Evolutionary conservation across 1,140 invertebrate genomes (phyloP).

Genomic region (Lasioglossum albipes): DNA sequence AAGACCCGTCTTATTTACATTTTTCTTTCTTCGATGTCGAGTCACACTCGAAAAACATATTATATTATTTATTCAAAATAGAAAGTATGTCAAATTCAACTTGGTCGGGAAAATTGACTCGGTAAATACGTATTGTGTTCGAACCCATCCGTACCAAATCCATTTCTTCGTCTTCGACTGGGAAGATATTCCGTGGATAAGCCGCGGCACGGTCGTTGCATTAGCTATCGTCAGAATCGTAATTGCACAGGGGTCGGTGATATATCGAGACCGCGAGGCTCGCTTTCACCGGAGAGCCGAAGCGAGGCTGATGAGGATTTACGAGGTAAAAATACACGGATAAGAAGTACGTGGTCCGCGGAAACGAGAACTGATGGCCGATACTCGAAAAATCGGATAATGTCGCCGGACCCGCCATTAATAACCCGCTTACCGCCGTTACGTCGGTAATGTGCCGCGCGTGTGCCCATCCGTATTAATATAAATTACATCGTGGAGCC

Average conservation of each 20-base stretch:
- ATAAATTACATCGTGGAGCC: constrained; percentile 7
- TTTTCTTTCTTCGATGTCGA: no score
- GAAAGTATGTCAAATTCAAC: no score
- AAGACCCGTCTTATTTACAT: no score
- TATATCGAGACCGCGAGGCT: constrained; percentile 13
- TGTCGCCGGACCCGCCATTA: constrained; percentile 6
- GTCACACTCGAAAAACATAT: no score
- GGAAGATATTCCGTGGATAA: background rate
- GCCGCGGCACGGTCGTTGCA: background rate
- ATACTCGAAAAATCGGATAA: constrained; percentile 44
- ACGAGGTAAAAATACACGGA: constrained; percentile 34
- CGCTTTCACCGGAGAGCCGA: constrained; percentile 9
- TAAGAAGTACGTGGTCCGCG: background rate
- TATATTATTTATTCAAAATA: no score
- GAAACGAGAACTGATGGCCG: constrained; percentile 45
- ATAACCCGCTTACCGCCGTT: constrained; percentile 27
- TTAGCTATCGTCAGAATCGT: constrained; percentile 14
- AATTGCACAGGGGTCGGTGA: constrained; percentile 1
- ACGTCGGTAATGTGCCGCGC: constrained; percentile 31
- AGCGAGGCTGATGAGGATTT: constrained; percentile 34
- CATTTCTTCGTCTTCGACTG: background rate
- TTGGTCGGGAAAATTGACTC: no score
- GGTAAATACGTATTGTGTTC: no score
- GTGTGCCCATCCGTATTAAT: constrained; percentile 11
- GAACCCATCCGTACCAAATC: no score